These are phyloP conservation scores for Drosophila varians DNA, from an alignment of 1,140 invertebrate species.

Conservation along the genomic window DNA sequence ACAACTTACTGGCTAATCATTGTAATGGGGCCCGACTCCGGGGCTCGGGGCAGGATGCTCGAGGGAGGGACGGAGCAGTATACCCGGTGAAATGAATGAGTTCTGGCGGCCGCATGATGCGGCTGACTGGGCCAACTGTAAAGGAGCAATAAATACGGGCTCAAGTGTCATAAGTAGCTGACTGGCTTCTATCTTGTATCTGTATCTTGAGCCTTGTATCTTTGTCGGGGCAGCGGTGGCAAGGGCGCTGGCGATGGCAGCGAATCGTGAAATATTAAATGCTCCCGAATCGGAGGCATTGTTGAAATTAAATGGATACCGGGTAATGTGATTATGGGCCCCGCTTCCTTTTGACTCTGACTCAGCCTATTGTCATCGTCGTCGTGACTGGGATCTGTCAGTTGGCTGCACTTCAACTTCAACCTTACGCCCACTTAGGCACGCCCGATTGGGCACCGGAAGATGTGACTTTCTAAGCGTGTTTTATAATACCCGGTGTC, in stretches of 20 bases:
- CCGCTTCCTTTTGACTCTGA: conserved; percentile 6
- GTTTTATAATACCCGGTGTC: conserved; percentile 57
- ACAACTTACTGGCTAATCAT: conserved; percentile 60
- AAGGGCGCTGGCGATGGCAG: conserved; percentile 18
- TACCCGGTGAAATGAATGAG: conserved; percentile 53
- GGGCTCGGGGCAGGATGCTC: too few species aligned
- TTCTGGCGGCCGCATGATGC: conserved; percentile 54
- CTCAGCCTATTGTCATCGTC: conserved; percentile 42
- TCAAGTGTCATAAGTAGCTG: conserved; percentile 64
- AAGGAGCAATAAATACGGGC: conserved; percentile 68
- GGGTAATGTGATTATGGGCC: conserved; percentile 69
- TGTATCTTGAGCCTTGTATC: conserved; percentile 50
- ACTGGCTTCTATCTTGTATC: conserved; percentile 40
- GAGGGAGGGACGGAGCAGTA: neutral
- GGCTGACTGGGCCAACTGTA: conserved; percentile 74
- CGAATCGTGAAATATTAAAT: conserved; percentile 79
- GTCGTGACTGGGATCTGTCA: conserved; percentile 26
- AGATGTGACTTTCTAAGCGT: conserved; percentile 44
- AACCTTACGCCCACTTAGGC: conserved; percentile 67
- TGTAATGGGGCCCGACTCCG: conserved; percentile 12
- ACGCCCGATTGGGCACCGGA: conserved; percentile 68
- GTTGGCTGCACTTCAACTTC: conserved; percentile 59
- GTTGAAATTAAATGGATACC: conserved; percentile 74
- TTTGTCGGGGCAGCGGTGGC: conserved; percentile 28
- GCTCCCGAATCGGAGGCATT: conserved; percentile 43